Evolutionary conservation across 2,888 invertebrate genomes (phyloP).

Genomic region (Epistrophella euchroma): DNA sequence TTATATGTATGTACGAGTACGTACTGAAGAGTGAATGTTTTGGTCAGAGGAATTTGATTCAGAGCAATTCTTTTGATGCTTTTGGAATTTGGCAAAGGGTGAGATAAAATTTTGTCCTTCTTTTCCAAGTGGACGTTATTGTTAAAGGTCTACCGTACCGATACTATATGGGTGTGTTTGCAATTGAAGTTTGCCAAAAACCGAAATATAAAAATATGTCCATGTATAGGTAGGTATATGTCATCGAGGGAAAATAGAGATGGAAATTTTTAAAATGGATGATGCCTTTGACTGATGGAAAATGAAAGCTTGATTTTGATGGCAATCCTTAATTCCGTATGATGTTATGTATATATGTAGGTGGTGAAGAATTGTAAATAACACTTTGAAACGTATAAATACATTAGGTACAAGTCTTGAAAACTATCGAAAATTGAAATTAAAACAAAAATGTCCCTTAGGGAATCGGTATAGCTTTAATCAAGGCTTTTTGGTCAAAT

Average conservation of each 20-base stretch:
- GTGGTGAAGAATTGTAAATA: not conserved
- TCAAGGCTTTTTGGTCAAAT: not conserved
- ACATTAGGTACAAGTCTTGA: not conserved
- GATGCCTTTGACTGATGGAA: not conserved
- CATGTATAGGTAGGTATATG: not conserved
- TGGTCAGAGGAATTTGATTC: conserved; percentile 9
- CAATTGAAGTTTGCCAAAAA: conserved; percentile 32
- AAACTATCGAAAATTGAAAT: not conserved
- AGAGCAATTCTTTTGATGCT: conserved; percentile 9
- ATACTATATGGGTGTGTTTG: conserved; percentile 19
- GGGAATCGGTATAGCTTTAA: not conserved
- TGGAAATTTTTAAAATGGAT: not conserved
- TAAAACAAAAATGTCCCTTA: not conserved
- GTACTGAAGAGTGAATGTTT: not conserved
- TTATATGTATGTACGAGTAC: no score
- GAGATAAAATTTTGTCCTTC: conserved; percentile 12
- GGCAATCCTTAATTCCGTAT: conserved; percentile 2
- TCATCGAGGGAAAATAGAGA: not conserved
- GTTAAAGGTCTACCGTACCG: conserved; percentile 33
- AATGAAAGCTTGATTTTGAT: conserved; percentile 2
- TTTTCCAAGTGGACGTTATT: conserved; percentile 56
- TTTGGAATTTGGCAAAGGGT: not conserved
- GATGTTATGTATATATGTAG: not conserved
- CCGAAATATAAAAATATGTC: not conserved
- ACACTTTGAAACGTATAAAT: not conserved